Evolutionary conservation across 2,113 vertebrate species (phyloP), one percentile per base, ranked within the genome.

Genomic region (Rynchops niger): DNA sequence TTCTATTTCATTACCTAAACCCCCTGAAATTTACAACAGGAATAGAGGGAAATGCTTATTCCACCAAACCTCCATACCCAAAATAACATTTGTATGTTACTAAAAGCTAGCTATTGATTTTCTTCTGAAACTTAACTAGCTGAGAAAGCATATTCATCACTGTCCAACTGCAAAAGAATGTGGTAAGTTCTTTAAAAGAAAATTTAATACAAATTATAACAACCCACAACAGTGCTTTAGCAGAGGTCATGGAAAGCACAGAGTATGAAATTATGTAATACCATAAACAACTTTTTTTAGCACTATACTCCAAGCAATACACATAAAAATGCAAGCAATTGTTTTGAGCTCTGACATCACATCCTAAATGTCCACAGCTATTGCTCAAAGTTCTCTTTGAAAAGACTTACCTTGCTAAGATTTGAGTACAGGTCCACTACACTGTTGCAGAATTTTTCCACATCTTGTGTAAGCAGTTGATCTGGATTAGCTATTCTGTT

Each of bases 401-500:
- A 82, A 83, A 96, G 47, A 92, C 97, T 97, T 94, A 99, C 99
- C 98, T 99, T 99, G 98, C 99, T 99, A 92, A 99, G 98, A 97
- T 99, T 99, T 69, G 99, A 99, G 97, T 99, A 99, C 26, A 99
- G 98, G 72, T 99, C 99, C 91, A 99, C 99, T 91, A 99, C 99
- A 87, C 99, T 99, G 97, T 99, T 99, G 97, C 99, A 99, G 98
- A 99, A 99, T 74, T 98, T 99, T 97, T 99, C 99, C 93, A 99
- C 99, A 58, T 99, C 99, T 95, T 99, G 99, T 11, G 99, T 99
- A 55, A 99, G 98, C 30, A 99, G 98, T 96, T 99, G 99, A 97
- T 99, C 99, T 71, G 99, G 98, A 71, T 99, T 99, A 61, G 99
- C 99, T 96, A 99, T 99, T 94, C 99, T 99, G 97, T 99, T 99